Percentiles rank a stretch among this genome's conserved stretches.
Evolutionary conservation across 1,140 invertebrate species (phyloP).

Genomic region (Ceratitis capitata): DNA sequence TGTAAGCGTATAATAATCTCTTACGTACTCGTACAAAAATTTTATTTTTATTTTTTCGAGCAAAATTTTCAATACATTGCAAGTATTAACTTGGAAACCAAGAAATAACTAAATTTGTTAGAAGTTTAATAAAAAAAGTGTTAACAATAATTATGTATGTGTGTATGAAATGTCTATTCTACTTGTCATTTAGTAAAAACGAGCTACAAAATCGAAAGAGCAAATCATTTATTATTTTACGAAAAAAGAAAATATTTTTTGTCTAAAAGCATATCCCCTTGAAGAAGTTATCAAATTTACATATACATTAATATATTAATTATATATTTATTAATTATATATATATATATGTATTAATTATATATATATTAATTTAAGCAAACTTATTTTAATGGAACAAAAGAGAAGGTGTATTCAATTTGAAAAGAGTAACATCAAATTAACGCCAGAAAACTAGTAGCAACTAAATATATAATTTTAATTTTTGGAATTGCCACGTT

Average conservation of each 20-base stretch:
- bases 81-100: background rate
- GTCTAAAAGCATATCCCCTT: background rate
- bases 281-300: background rate
- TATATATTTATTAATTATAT: background rate
- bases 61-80: background rate
- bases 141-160: background rate
- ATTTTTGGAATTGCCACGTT: too few species aligned
- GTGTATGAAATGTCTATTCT: too few species aligned
- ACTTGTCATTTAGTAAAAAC: too few species aligned
- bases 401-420: background rate
- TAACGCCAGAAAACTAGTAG: too few species aligned
- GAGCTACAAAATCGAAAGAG: background rate
- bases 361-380: background rate
- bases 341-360: background rate
- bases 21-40: too few species aligned
- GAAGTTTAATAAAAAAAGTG: background rate
- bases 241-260: background rate
- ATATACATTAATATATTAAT: background rate
- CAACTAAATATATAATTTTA: too few species aligned
- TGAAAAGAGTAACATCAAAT: too few species aligned
- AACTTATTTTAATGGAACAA: background rate
- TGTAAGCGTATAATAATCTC: background rate
- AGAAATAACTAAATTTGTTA: background rate
- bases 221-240: background rate
- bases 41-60: too few species aligned